These are phyloP conservation scores for Eilema caniola DNA, from an alignment of 2,888 invertebrate species.

Conservation along the genomic window DNA sequence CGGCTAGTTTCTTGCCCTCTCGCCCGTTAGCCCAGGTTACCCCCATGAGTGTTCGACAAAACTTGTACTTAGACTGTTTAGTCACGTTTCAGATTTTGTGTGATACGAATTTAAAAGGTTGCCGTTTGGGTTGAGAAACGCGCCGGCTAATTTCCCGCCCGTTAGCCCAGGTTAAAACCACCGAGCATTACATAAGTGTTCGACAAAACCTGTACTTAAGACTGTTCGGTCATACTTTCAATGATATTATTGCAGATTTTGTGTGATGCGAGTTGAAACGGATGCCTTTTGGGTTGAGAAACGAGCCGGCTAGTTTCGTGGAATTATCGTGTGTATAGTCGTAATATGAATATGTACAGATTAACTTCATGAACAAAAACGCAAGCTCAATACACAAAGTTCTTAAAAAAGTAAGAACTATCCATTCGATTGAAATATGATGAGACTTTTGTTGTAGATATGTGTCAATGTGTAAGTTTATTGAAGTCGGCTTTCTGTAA, in stretches of 20 bases:
- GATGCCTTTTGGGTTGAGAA: not conserved
- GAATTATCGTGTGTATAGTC: not conserved
- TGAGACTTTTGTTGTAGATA: not conserved
- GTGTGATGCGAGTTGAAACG: not conserved
- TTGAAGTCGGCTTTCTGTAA: not conserved
- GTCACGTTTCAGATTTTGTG: no score
- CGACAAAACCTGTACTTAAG: not conserved
- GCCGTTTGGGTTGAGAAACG: no score
- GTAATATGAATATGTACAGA: constrained; percentile 1
- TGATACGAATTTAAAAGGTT: no score
- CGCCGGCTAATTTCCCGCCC: not conserved
- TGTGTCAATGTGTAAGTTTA: not conserved
- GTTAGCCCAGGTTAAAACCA: not conserved
- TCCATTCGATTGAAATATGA: not conserved
- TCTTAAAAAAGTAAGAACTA: not conserved
- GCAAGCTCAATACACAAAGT: not conserved
- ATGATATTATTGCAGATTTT: not conserved
- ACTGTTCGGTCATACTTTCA: constrained; percentile 2
- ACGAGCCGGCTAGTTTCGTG: not conserved
- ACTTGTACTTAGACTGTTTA: no score
- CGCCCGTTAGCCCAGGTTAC: no score
- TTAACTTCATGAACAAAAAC: not conserved
- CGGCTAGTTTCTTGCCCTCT: no score
- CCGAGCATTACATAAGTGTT: not conserved
- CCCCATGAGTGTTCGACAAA: no score